Evolutionary conservation across 2,888 invertebrate genomes (phyloP).

Genomic region (Cheilosia variabilis): DNA sequence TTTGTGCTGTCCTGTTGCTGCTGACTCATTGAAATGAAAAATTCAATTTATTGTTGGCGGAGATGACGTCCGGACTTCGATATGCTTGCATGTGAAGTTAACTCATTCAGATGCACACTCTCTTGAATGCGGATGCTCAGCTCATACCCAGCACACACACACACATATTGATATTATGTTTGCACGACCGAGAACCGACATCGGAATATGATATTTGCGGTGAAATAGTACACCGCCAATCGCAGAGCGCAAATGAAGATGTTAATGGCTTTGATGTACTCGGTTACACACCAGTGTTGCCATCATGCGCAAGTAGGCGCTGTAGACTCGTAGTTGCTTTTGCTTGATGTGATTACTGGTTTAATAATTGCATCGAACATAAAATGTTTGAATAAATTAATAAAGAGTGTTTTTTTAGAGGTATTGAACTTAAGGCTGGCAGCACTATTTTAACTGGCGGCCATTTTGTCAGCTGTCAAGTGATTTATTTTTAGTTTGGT

Average conservation of each 20-base stretch:
- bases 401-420: no score
- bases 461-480: no score
- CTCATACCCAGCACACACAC: no score
- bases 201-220: conserved; percentile 56
- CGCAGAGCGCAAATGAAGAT: conserved; percentile 48
- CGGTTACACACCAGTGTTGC: conserved; percentile 44
- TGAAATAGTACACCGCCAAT: conserved; percentile 27
- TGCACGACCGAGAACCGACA: not conserved
- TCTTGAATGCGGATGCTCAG: conserved; percentile 24
- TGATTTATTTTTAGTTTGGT: no score
- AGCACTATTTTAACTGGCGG: no score
- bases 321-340: conserved; percentile 25
- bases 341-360: conserved; percentile 50
- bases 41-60: conserved; percentile 71
- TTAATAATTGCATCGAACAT: no score
- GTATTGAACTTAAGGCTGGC: no score
- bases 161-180: conserved; percentile 35
- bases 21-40: conserved; percentile 66
- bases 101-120: conserved; percentile 10
- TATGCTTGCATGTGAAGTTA: conserved; percentile 5
- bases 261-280: conserved; percentile 54
- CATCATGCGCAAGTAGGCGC: not conserved
- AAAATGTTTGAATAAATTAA: no score
- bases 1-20: conserved; percentile 70
- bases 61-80: conserved; percentile 46